Base-by-base conservation (phyloP, 2,888 invertebrate species). In the Amorpha juglandis region DNA sequence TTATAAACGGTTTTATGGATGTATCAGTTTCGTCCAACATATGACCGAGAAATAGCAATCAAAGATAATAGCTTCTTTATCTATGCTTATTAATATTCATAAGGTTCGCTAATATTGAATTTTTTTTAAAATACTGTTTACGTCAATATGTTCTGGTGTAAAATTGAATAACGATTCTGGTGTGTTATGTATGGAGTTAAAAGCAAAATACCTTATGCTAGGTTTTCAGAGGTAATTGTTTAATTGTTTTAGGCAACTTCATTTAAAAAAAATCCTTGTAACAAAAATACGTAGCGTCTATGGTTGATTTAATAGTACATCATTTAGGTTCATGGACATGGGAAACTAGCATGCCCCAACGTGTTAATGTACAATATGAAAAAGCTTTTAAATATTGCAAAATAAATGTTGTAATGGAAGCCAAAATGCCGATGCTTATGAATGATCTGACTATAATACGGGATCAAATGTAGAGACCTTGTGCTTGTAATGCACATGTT, bases 281-380 rank as follows among this genome's bases (percentile, higher is more conserved):
- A 42, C 38, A 11, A 58, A 58, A 58, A 19, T 16, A 38, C 55
- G n/a, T n/a, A 27, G 1, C 38, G 14, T 42, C 38, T 58, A 38
- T 12, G 42, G 58, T 58, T 19, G 58, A 58, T 58, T 58, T 58
- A 19, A 42, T 71, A 68, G 67, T 68, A 68, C 64, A 51, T 42
- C 33, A 72, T 58, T 58, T 19, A 76, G 76, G 85, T 82, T 87
- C 87, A 84, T 67, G 83, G 82, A 76, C 80, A 86, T 83, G 86
- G 76, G 84, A 84, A 81, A 71, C 65, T 47, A 67, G 74, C 79
- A 79, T 77, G 69, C 69, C 70, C 52, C 65, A 68, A 73, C 55
- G 1, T 7, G 53, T 33, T 16, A 33, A 66, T 69, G 68, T 67
- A 71, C 69, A 73, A 19, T 73, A 67, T 68, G 64, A 67, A 69